phyloP scores from a whole-genome alignment of 2,797 vertebrate genomes.

The Nasua narica region DNA sequence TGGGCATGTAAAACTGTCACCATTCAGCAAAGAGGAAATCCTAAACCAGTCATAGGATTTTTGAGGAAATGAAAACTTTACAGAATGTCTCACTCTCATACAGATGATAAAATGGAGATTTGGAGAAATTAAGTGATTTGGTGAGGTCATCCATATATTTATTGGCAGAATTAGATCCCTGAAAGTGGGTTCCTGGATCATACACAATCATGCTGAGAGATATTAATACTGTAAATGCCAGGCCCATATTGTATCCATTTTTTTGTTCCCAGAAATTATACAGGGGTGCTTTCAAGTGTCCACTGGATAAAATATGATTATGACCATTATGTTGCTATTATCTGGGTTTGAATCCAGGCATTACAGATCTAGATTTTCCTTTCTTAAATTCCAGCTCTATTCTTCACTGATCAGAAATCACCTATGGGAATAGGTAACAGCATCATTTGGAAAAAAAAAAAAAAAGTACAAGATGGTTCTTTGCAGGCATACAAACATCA shows the following conservation, averaged over 20 bases:
- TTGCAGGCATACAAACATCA: neutral
- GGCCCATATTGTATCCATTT: neutral
- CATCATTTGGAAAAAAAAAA: neutral
- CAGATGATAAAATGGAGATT: neutral
- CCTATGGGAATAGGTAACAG: neutral
- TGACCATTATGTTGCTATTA: neutral
- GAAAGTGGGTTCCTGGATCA: neutral
- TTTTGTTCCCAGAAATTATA: neutral
- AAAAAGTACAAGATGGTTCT: neutral
- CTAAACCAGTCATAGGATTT: neutral
- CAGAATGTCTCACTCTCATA: neutral
- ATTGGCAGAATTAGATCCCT: neutral
- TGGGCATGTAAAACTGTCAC: neutral
- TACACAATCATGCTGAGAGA: neutral
- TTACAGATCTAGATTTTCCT: neutral
- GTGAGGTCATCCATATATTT: neutral
- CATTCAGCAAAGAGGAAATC: neutral
- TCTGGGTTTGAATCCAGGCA: neutral
- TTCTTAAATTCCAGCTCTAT: neutral
- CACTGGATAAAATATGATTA: neutral
- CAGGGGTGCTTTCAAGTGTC: neutral
- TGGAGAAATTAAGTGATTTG: neutral
- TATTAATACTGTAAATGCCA: neutral
- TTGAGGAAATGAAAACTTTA: neutral
- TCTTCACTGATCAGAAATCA: neutral